Evolutionary conservation across 2,113 vertebrate species (phyloP).

Genomic region (Colistium nudipinnis): DNA sequence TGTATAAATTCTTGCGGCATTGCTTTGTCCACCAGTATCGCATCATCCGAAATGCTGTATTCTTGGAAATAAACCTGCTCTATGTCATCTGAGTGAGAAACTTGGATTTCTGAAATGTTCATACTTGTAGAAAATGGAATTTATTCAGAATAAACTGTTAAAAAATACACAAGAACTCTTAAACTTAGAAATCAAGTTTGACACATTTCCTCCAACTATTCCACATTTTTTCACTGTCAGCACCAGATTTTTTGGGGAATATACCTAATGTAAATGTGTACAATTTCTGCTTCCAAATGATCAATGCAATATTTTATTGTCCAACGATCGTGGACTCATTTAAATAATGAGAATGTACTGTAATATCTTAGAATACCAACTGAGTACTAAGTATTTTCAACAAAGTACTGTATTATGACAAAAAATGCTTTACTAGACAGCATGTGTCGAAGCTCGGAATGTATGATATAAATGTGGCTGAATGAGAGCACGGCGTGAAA

Average conservation of each 20-base stretch:
- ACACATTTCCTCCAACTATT: neutral
- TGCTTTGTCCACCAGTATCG: conserved; percentile 9
- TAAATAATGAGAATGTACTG: conserved; percentile 54
- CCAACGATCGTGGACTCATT: conserved; percentile 20
- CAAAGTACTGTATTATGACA: conserved; percentile 45
- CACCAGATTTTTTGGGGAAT: conserved; percentile 1
- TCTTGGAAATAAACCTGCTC: conserved; percentile 13
- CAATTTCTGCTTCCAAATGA: conserved; percentile 15
- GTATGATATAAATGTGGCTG: conserved; percentile 33
- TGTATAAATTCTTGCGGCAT: conserved; percentile 2
- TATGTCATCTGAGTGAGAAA: conserved; percentile 6
- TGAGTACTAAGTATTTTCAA: conserved; percentile 42
- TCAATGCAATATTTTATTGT: conserved; percentile 26
- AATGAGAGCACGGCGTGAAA: conserved; percentile 14
- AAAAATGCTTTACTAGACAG: conserved; percentile 9
- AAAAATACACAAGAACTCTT: neutral
- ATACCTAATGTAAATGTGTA: conserved; percentile 33
- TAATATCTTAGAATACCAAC: conserved; percentile 40
- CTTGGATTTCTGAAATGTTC: neutral
- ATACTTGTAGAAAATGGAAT: conserved; percentile 11
- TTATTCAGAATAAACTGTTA: conserved; percentile 36
- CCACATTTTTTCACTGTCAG: neutral
- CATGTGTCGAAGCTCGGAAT: conserved; percentile 57
- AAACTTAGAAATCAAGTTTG: neutral
- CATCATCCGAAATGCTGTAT: conserved; percentile 1